phyloP scores from a whole-genome alignment of 2,888 invertebrate genomes.

The Caenorhabditis japonica region DNA sequence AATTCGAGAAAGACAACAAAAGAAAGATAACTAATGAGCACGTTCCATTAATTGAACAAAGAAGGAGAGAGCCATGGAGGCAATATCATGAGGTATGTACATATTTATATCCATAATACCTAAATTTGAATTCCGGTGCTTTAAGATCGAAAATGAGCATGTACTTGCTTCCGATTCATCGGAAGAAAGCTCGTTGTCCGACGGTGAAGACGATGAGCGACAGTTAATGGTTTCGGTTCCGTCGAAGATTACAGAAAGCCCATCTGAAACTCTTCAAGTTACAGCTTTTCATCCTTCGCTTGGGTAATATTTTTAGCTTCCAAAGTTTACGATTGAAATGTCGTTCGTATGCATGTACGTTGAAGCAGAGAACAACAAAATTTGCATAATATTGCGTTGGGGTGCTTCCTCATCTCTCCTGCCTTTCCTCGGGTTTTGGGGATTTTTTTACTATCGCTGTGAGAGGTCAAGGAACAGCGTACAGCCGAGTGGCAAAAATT shows the following conservation, averaged over 20 bases:
- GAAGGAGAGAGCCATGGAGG: conserved; percentile 75
- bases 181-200: conserved; percentile 48
- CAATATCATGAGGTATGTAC: conserved; percentile 72
- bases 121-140: no score
- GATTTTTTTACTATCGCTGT: conserved; percentile 16
- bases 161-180: conserved; percentile 56
- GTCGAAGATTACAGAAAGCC: conserved; percentile 24
- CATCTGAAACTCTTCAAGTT: conserved; percentile 54
- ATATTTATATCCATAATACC: no score
- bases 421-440: no score
- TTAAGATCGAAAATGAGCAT: conserved; percentile 49
- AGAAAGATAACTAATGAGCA: conserved; percentile 60
- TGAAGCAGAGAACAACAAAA: no score
- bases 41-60: conserved; percentile 68
- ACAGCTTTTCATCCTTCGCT: conserved; percentile 64
- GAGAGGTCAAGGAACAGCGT: no score
- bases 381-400: no score
- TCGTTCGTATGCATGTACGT: no score
- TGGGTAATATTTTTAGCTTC: no score
- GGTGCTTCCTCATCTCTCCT: no score
- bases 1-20: conserved; percentile 52
- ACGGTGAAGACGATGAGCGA: conserved; percentile 57
- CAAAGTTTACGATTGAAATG: no score
- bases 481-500: no score
- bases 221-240: conserved; percentile 20